A percentile compares a stretch with the other conserved stretches of the same genome.
Conservation (phyloP, 2,888 invertebrate genomes). For the Norana najaformis region DNA sequence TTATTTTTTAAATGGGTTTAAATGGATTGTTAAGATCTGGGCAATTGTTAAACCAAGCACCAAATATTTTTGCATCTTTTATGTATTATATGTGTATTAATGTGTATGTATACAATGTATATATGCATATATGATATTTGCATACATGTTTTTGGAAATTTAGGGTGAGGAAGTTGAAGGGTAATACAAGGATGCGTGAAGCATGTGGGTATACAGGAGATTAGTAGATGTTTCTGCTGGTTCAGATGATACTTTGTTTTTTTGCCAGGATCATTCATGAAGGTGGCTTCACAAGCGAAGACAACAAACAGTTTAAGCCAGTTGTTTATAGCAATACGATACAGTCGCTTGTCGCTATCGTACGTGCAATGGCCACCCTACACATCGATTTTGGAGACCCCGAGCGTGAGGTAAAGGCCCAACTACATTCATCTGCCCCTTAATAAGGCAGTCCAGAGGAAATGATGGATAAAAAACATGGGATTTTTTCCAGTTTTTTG, state of each 20-base stretch:
- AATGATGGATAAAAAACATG: background rate
- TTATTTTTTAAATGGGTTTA: too few relatives aligned
- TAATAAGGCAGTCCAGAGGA: background rate
- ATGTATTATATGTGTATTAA: background rate
- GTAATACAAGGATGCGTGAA: background rate
- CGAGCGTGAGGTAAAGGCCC: slow-evolving; percentile 75
- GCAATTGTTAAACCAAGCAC: too few relatives aligned
- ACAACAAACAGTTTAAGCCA: slow-evolving; percentile 99
- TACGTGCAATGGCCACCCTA: slow-evolving; percentile 98
- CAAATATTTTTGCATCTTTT: too few relatives aligned
- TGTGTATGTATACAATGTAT: too few relatives aligned
- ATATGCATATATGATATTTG: too few relatives aligned
- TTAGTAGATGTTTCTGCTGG: background rate
- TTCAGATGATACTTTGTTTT: background rate
- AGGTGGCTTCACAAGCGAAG: slow-evolving; percentile 99
- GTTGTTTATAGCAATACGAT: slow-evolving; percentile 99
- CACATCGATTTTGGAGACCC: slow-evolving; percentile 94
- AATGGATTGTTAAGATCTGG: too few relatives aligned
- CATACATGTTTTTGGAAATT: too few relatives aligned
- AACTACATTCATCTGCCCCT: slow-evolving; percentile 24
- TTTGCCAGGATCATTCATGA: slow-evolving; percentile 86
- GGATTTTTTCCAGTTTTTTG: background rate
- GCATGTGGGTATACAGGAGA: background rate
- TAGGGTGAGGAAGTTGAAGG: background rate
- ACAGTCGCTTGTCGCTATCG: slow-evolving; percentile 93